Evolutionary conservation across 2,797 vertebrate species (phyloP).

Genomic region (Brotula barbata): DNA sequence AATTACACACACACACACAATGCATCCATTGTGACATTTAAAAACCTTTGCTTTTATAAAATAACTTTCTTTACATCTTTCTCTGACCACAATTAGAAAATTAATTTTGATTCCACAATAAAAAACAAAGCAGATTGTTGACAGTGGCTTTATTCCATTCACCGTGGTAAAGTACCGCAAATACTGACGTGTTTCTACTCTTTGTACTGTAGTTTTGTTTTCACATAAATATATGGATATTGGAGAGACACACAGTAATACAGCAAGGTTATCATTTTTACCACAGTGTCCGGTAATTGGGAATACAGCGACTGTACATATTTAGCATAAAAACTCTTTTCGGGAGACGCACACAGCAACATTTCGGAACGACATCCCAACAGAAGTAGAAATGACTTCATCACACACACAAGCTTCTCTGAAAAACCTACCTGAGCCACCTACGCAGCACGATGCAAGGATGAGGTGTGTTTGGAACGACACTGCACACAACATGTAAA

Average conservation of each 20-base stretch:
- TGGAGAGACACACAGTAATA: neutral
- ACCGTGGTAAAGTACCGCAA: slow-evolving; percentile 2
- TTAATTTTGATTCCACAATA: slow-evolving; percentile 6
- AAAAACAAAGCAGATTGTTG: neutral
- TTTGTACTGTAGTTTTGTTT: neutral
- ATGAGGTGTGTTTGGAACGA: too few species aligned
- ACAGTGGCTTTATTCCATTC: neutral
- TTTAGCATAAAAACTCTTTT: neutral
- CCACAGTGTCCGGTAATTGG: neutral
- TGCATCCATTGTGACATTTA: slow-evolving; percentile 51
- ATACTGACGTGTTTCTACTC: neutral
- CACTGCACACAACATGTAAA: too few species aligned
- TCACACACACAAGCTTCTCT: too few species aligned
- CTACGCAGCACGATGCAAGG: too few species aligned
- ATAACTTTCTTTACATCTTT: slow-evolving; percentile 36
- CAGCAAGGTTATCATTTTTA: neutral
- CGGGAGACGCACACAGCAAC: too few species aligned
- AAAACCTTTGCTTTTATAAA: slow-evolving; percentile 54
- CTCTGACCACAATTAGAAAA: slow-evolving; percentile 13
- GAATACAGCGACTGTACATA: slow-evolving; percentile 4
- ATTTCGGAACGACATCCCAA: too few species aligned
- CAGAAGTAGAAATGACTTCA: too few species aligned
- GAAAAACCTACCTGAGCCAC: too few species aligned
- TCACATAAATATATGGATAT: neutral
- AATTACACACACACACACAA: slow-evolving; percentile 36